Conservation (phyloP, 2,888 invertebrate species). For the Chromoteleia sp. region DNA sequence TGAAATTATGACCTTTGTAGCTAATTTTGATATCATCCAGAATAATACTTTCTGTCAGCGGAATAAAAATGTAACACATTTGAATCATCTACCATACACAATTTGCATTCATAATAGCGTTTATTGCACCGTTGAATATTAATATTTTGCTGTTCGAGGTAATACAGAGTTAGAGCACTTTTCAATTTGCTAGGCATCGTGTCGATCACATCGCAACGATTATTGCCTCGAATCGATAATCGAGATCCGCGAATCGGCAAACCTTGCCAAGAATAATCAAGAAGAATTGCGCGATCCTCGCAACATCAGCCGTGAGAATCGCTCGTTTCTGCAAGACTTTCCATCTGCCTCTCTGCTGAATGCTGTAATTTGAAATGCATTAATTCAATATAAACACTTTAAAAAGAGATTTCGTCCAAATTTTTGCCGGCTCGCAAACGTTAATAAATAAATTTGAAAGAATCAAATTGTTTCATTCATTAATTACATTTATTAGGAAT, state of each 20-base stretch:
- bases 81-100: no score
- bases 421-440: conserved; percentile 20
- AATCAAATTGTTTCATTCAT: no score
- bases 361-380: conserved; percentile 43
- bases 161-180: conserved; percentile 44
- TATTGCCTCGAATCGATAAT: conserved; percentile 72
- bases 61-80: no score
- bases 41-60: no score
- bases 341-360: conserved; percentile 41
- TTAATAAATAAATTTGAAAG: no score
- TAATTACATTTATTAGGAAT: no score
- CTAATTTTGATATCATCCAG: no score
- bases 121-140: conserved; percentile 22
- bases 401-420: not conserved
- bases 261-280: conserved; percentile 70
- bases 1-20: no score
- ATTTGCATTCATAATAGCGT: conserved; percentile 1
- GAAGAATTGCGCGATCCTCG: conserved; percentile 68
- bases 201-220: conserved; percentile 62
- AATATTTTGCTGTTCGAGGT: conserved; percentile 20
- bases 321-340: conserved; percentile 57
- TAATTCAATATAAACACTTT: conserved; percentile 43
- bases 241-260: conserved; percentile 77
- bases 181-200: conserved; percentile 56
- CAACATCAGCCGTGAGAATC: conserved; percentile 67